Conservation (phyloP, 2,113 vertebrate species). For the Rhea pennata region DNA sequence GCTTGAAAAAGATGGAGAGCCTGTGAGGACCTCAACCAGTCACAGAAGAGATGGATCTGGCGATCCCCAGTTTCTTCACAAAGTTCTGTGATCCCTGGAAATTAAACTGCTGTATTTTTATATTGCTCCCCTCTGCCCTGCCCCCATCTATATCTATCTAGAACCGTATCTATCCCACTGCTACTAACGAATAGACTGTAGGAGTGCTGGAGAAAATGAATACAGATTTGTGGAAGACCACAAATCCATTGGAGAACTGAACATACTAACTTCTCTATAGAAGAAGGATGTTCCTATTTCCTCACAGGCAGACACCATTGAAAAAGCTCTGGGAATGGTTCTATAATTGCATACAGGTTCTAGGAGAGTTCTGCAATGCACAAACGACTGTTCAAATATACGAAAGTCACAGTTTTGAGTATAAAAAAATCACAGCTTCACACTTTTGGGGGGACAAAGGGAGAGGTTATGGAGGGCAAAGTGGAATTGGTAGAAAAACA, state of each 20-base stretch:
- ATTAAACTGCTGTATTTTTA: neutral
- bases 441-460: neutral
- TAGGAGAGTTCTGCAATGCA: neutral
- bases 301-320: fast-evolving
- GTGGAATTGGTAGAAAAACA: neutral
- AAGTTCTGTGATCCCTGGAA: neutral
- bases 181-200: neutral
- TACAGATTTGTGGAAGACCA: neutral
- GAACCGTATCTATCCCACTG: neutral
- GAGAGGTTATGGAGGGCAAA: neutral
- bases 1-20: neutral
- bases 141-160: neutral
- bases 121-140: neutral
- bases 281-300: neutral
- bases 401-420: neutral
- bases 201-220: neutral
- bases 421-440: neutral
- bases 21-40: neutral
- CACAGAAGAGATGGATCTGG: neutral
- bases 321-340: neutral
- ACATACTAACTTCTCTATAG: neutral
- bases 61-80: neutral
- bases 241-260: neutral
- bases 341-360: neutral
- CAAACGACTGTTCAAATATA: neutral